These are phyloP conservation scores for Catamblyrhynchus diadema DNA, from an alignment of 2,797 vertebrate genomes.

Conservation along the genomic window DNA sequence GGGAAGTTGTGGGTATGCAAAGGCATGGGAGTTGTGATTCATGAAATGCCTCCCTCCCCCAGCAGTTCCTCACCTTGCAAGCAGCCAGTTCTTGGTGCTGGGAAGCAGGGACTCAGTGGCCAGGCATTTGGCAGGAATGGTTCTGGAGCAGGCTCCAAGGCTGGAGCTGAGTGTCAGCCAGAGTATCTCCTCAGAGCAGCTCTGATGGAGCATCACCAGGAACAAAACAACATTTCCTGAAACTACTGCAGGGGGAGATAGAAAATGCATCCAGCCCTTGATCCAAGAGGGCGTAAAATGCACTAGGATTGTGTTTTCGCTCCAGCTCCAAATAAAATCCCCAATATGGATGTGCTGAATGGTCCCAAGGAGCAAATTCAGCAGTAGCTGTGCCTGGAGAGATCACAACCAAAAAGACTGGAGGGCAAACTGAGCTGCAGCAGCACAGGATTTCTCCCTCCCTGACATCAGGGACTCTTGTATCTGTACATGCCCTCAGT, in stretches of 20 bases:
- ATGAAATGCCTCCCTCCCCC: not conserved
- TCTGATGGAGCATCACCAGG: not conserved
- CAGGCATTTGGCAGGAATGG: not conserved
- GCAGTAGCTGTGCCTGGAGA: not conserved
- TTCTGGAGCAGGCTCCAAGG: not conserved
- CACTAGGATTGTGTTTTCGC: not conserved
- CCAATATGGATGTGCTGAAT: not conserved
- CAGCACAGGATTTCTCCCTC: not conserved
- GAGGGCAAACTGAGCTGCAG: not conserved
- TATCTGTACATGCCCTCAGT: not conserved
- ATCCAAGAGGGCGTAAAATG: not conserved
- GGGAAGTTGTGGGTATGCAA: not conserved
- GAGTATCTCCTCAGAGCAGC: not conserved
- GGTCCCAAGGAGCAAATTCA: not conserved
- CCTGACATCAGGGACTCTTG: not conserved
- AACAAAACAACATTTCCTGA: conserved; percentile 11
- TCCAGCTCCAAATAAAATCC: not conserved
- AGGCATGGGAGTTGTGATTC: conserved; percentile 14
- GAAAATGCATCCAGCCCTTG: not conserved
- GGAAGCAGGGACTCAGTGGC: not conserved
- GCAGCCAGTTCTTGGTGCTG: not conserved
- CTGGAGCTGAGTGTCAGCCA: not conserved
- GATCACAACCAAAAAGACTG: not conserved
- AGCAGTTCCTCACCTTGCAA: not conserved
- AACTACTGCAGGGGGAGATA: not conserved